These are phyloP conservation scores for Odontophorus gujanensis DNA, from an alignment of 2,113 vertebrate species.

Conservation along the genomic window DNA sequence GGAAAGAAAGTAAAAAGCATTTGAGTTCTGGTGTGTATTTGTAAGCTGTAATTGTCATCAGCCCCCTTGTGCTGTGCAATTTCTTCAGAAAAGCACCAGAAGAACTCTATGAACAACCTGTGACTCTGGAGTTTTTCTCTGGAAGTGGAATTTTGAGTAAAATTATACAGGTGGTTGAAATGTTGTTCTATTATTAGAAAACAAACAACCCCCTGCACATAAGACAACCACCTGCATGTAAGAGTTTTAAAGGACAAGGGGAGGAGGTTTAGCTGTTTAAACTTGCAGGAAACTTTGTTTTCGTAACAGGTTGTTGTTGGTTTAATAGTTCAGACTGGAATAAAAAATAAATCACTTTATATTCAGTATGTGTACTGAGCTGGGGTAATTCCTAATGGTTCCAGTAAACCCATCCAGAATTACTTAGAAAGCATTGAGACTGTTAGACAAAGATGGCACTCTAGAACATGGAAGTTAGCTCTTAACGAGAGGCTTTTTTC, in stretches of 20 bases:
- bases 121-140: neutral
- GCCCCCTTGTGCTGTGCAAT: neutral
- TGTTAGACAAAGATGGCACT: neutral
- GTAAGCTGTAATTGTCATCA: neutral
- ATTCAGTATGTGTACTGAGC: neutral
- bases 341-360: neutral
- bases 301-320: neutral
- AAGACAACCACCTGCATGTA: neutral
- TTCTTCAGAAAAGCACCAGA: neutral
- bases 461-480: accelerated
- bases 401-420: neutral
- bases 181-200: neutral
- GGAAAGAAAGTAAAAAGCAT: neutral
- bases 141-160: neutral
- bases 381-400: neutral
- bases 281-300: neutral
- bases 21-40: neutral
- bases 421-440: neutral
- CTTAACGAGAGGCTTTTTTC: neutral
- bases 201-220: neutral
- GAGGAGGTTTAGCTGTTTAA: neutral
- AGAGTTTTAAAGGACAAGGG: neutral
- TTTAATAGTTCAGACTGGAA: neutral
- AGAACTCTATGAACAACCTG: neutral
- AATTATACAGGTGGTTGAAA: neutral